These are phyloP conservation scores for Drosophila tani DNA, from an alignment of 1,140 invertebrate species.

Conservation along the genomic window DNA sequence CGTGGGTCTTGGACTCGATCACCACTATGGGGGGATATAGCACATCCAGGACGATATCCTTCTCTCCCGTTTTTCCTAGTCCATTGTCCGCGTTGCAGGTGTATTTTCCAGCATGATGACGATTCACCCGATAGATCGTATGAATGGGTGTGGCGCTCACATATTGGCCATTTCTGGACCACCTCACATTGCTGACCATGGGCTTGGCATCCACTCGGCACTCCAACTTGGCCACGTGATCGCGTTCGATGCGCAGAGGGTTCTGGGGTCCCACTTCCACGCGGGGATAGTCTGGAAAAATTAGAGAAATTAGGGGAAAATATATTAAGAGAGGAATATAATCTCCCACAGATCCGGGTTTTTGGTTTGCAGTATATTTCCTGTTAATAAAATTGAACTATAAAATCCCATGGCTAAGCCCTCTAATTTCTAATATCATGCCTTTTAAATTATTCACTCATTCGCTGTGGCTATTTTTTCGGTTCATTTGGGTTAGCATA, in stretches of 20 bases:
- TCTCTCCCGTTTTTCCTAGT: constrained; percentile 90
- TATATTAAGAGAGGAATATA: neutral
- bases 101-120: constrained; percentile 94
- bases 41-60: constrained; percentile 92
- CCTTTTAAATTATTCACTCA: constrained; percentile 36
- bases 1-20: constrained; percentile 91
- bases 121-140: constrained; percentile 90
- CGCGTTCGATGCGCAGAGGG: constrained; percentile 93
- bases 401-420: neutral
- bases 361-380: too few species aligned
- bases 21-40: constrained; percentile 93
- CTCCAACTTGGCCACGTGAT: constrained; percentile 91
- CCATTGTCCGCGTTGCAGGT: constrained; percentile 94
- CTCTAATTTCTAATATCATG: constrained; percentile 7
- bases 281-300: constrained; percentile 92
- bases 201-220: constrained; percentile 96
- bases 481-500: constrained; percentile 61
- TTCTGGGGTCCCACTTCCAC: constrained; percentile 95
- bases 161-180: constrained; percentile 93
- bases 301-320: constrained; percentile 11
- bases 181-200: constrained; percentile 91
- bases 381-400: neutral
- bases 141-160: constrained; percentile 91
- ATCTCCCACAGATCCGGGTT: too few species aligned
- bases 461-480: constrained; percentile 21